These are phyloP conservation scores for Rafetus swinhoei DNA, from an alignment of 2,113 vertebrate genomes.

Conservation along the genomic window DNA sequence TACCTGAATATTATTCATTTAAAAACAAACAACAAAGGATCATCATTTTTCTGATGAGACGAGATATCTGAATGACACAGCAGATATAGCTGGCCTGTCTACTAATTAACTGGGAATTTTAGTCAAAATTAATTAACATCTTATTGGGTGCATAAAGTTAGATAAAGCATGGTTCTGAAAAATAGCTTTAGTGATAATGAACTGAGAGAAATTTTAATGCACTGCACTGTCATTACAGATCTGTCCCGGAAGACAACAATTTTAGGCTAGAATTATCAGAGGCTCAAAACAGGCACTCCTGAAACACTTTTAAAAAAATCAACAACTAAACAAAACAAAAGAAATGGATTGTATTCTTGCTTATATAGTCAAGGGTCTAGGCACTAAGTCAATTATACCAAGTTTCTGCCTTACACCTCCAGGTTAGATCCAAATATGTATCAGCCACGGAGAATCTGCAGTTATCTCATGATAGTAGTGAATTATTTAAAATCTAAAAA, in stretches of 20 bases:
- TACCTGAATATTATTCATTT: not conserved
- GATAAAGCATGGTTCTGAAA: not conserved
- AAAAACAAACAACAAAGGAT: not conserved
- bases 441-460: not conserved
- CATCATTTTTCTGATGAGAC: not conserved
- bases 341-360: accelerated
- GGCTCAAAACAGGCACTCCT: not conserved
- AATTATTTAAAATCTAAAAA: slow-evolving; percentile 7
- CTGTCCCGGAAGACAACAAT: not conserved
- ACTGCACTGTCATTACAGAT: not conserved
- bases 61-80: slow-evolving; percentile 1
- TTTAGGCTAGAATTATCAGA: not conserved
- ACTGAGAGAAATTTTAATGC: not conserved
- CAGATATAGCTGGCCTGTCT: not conserved
- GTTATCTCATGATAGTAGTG: not conserved
- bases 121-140: slow-evolving; percentile 33
- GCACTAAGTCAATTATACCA: not conserved
- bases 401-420: not conserved
- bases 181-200: not conserved
- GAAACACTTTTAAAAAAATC: not conserved
- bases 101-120: slow-evolving; percentile 20
- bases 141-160: not conserved
- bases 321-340: not conserved
- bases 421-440: not conserved
- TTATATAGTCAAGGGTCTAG: not conserved